Evolutionary conservation across 2,113 vertebrate species (phyloP).

Genomic region (Pituophis catenifer): DNA sequence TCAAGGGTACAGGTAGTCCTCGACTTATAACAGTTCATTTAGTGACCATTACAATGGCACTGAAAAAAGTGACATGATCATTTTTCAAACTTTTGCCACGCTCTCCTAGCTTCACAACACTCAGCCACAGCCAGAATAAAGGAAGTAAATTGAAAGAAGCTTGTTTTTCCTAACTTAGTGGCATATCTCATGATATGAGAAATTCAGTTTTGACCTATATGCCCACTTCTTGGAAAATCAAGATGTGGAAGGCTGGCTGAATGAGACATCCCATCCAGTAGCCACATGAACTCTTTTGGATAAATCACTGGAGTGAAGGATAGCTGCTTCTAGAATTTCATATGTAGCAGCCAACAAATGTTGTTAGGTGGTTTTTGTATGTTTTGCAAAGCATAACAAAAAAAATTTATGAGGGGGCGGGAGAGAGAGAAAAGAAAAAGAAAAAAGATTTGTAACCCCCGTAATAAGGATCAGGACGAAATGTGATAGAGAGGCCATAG

Average conservation of each 20-base stretch:
- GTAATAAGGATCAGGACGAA: neutral
- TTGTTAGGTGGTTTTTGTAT: neutral
- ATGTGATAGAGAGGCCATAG: neutral
- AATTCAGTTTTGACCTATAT: neutral
- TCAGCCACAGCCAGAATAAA: neutral
- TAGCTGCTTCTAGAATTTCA: neutral
- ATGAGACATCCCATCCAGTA: neutral
- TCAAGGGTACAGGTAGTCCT: neutral
- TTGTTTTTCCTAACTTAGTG: neutral
- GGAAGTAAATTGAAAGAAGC: neutral
- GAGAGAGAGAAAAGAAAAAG: too few relatives aligned
- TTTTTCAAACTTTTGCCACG: neutral
- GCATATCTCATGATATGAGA: neutral
- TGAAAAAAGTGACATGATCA: too few relatives aligned
- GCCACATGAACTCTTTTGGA: neutral
- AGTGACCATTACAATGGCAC: too few relatives aligned
- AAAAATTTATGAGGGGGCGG: neutral
- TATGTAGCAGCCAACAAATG: neutral
- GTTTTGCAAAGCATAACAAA: neutral
- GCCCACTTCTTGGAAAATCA: neutral
- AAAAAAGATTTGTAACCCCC: neutral
- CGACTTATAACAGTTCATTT: too few relatives aligned
- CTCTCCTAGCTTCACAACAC: neutral
- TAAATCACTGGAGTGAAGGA: neutral
- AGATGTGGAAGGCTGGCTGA: neutral